Evolutionary conservation across 2,113 vertebrate genomes (phyloP), one percentile per base, ranked within the genome.

Genomic region (Piprites chloris): DNA sequence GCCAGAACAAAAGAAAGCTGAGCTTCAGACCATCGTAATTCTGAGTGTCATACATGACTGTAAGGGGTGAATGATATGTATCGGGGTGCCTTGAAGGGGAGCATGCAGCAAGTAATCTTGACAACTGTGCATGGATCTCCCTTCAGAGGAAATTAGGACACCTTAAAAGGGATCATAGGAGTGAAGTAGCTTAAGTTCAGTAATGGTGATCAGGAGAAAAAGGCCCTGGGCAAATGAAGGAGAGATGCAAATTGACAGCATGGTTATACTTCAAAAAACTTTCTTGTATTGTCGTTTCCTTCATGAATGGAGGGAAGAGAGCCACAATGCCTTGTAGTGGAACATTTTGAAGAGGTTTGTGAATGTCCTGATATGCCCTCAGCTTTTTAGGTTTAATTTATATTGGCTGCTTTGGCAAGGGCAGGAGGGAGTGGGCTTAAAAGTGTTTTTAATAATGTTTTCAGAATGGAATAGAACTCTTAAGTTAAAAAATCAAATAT

Each of bases 301-400:
- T 42, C 76, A n/a, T 62, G 85, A 61, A 71, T 75, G 37, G 68
- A 50, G 37, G n/a, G 30, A 35, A 65, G 42, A 85, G 87, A 82
- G 12, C 53, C 33, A 15, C 62, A 61, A 90, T 52, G 41, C 12
- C 30, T 78, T 82, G 44, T 44, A 69, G 46, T 56, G 47, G 17
- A 87, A 74, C 16, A n/a, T 77, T 91, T 71, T 88, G 58, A 87
- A 76, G 67, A 83, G 27, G 6, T 44, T 4, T 65, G 19, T 68
- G n/a, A 84, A 47, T 94, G 67, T 67, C 52, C 72, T 93, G 79
- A 90, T 35, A 71, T 93, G 35, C 67, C 50, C 59, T 90, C 6
- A 63, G 47, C 59, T 77, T 90, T 95, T 91, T 50, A 67, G 47
- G 13, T 72, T 91, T 84, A 50, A 85, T 83, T 88, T 87, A 14